These are phyloP conservation scores for Xanthostigma xanthostigma DNA, from an alignment of 2,888 invertebrate genomes.

Conservation along the genomic window DNA sequence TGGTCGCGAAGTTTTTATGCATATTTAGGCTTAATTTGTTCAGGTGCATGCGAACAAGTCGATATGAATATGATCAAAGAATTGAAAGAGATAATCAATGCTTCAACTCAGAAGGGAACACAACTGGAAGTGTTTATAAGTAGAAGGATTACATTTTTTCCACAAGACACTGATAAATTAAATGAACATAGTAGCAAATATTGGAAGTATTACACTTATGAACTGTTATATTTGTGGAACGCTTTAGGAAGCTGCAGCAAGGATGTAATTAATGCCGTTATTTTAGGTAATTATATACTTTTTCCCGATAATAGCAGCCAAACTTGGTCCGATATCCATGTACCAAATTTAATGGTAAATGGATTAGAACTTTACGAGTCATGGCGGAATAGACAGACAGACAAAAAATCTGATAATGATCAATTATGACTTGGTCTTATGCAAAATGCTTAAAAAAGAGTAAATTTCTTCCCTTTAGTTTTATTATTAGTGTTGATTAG, in stretches of 20 bases:
- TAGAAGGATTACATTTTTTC: slow-evolving; percentile 20
- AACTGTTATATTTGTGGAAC: slow-evolving; percentile 54
- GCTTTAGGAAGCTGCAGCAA: slow-evolving; percentile 39
- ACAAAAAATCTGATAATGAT: too few relatives aligned
- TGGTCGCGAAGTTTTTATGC: slow-evolving; percentile 53
- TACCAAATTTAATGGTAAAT: too few relatives aligned
- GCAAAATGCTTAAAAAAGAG: too few relatives aligned
- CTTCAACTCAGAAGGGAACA: slow-evolving; percentile 19
- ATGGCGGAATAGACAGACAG: too few relatives aligned
- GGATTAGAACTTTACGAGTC: too few relatives aligned
- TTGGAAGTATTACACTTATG: slow-evolving; percentile 44
- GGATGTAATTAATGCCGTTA: slow-evolving; percentile 26
- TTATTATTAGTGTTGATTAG: too few relatives aligned
- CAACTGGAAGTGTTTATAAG: slow-evolving; percentile 24
- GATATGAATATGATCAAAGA: slow-evolving; percentile 19
- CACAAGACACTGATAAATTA: slow-evolving; percentile 17
- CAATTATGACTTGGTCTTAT: too few relatives aligned
- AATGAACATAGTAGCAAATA: slow-evolving; percentile 21
- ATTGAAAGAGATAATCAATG: slow-evolving; percentile 16
- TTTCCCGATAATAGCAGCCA: too few relatives aligned
- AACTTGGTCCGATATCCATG: too few relatives aligned
- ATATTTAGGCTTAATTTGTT: slow-evolving; percentile 37
- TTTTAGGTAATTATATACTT: slow-evolving; percentile 24
- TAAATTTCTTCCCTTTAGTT: too few relatives aligned
- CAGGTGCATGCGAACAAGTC: slow-evolving; percentile 19